phyloP scores from a whole-genome alignment of 2,888 invertebrate species.

The Toxonevra muliebris region DNA sequence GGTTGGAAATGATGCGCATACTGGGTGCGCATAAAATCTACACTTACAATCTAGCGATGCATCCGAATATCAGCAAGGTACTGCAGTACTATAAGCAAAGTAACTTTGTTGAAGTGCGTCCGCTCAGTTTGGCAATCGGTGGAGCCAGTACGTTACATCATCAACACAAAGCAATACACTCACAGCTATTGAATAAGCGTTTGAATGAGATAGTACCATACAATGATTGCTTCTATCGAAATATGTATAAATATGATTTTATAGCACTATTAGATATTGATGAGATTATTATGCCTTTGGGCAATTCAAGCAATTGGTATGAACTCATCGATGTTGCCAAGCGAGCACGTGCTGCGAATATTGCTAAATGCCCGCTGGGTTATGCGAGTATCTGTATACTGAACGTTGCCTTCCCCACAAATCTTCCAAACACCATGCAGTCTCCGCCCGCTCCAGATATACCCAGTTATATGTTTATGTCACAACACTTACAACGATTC shows the following conservation, averaged over 20 bases:
- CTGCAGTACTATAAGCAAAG: conserved; percentile 69
- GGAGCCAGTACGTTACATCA: conserved; percentile 87
- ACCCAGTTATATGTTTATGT: conserved; percentile 89
- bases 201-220: conserved; percentile 94
- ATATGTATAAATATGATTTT: conserved; percentile 88
- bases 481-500: conserved; percentile 88
- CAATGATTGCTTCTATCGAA: conserved; percentile 93
- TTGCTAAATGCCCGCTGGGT: conserved; percentile 64
- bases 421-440: conserved; percentile 67
- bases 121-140: conserved; percentile 83
- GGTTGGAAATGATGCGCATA: conserved; percentile 87
- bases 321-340: conserved; percentile 77
- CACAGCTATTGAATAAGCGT: conserved; percentile 87
- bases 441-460: conserved; percentile 73
- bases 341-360: conserved; percentile 68
- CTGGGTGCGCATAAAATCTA: conserved; percentile 90
- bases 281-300: conserved; percentile 91
- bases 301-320: conserved; percentile 73
- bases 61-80: conserved; percentile 88
- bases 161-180: conserved; percentile 84
- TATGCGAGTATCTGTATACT: conserved; percentile 80
- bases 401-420: conserved; percentile 91
- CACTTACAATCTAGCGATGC: conserved; percentile 86
- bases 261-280: conserved; percentile 90
- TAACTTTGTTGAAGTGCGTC: conserved; percentile 77